Percentiles rank a stretch among this genome's conserved stretches.
Conservation (phyloP, 2,797 vertebrate genomes). For the Diglossa cyanea region DNA sequence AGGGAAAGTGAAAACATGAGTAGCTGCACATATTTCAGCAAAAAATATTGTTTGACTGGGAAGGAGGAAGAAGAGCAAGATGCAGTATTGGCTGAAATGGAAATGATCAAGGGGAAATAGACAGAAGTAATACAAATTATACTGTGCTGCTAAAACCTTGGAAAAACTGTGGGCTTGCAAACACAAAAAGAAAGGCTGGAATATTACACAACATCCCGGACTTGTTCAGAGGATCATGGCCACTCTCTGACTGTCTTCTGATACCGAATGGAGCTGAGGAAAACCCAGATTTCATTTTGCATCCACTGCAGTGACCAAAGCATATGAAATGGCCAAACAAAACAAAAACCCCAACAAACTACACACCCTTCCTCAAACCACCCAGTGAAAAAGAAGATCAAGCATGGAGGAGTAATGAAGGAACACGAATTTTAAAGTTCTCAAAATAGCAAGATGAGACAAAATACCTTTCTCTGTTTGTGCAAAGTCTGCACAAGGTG, state of each 20-base stretch:
- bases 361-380: rapidly evolving
- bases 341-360: rapidly evolving
- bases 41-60: neutral
- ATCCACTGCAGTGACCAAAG: neutral
- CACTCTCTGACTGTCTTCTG: neutral
- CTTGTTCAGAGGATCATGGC: neutral
- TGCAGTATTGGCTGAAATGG: neutral
- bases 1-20: neutral
- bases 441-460: neutral
- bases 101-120: neutral
- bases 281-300: neutral
- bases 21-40: neutral
- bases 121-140: neutral
- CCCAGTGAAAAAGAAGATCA: neutral
- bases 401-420: neutral
- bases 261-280: neutral
- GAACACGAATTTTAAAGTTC: neutral
- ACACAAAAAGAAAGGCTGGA: neutral
- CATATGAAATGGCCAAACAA: neutral
- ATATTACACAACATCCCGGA: neutral
- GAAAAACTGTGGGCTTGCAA: neutral
- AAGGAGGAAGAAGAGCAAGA: neutral
- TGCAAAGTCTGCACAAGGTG: neutral
- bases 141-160: neutral
- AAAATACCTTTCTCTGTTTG: neutral